Base-by-base conservation (phyloP, 2,888 invertebrate species). In the Litoditis marina region DNA sequence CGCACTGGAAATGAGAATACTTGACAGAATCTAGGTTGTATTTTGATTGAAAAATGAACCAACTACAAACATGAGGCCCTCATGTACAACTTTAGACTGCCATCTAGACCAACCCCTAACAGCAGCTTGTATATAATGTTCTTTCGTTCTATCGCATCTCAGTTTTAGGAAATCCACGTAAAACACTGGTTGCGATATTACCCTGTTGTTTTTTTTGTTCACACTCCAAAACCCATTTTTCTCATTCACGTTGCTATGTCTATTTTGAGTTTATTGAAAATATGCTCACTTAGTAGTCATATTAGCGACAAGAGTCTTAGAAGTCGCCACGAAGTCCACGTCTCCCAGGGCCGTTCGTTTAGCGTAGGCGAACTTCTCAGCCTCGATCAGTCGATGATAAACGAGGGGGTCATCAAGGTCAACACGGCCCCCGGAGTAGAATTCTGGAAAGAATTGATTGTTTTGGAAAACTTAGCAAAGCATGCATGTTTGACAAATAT, bases 341-440 rank as follows among this genome's bases (percentile, higher is more conserved):
- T 95, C 95, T 32, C 81, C 81, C n/a, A 81, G 68, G 59, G 78
- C 71, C 25, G 81, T 77, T 42, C 81, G 61, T 80, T 89, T 88
- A 1, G 91, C 94, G 84, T 90, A 94, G 19, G 90, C 93, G 86
- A 89, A 94, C 84, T 96, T 96, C 84, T 92, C 91, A 6, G 90
- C 88, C 84, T 96, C 95, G 11, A 91, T 86, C 68, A 93, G 86
- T 68, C 91, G 88, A 78, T 96, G 95, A 87, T 90, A 90, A 1
- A 90, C 89, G 0, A 84, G 73, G 13, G 78, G 73, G 65, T 83
- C 74, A 64, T 78, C 68, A 57, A 80, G 65, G 64, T 79, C 76
- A 22, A 77, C 75, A 36, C 69, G 58, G 25, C 69, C 65, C 59
- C 70, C 69, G 34, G 68, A 61, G 63, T 80, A 79, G 68, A 77